Conservation (phyloP, 2,888 invertebrate genomes). For the Watsonalla cultraria region DNA sequence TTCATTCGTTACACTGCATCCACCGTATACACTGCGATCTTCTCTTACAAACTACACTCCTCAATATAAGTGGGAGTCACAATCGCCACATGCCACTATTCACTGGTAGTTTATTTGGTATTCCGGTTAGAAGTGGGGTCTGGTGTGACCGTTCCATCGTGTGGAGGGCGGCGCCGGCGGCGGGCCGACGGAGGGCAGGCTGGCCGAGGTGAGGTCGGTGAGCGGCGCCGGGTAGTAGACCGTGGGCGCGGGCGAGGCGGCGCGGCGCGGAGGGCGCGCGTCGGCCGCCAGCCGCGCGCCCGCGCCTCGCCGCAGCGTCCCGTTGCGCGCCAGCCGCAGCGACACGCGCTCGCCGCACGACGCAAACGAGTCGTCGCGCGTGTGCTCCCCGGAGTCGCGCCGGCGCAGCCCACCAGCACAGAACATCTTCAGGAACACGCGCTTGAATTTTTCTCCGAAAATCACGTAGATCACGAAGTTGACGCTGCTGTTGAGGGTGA, state of each 20-base stretch:
- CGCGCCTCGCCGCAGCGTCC: constrained; percentile 53
- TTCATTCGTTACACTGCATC: too few relatives aligned
- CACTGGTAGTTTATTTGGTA: neutral
- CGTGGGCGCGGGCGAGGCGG: constrained; percentile 39
- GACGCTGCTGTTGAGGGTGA: constrained; percentile 97
- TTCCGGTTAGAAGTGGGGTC: constrained; percentile 38
- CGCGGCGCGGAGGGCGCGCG: constrained; percentile 26
- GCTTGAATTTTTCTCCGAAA: constrained; percentile 97
- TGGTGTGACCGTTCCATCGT: constrained; percentile 45
- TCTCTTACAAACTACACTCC: too few relatives aligned
- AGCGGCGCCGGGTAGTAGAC: constrained; percentile 58
- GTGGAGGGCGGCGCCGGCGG: constrained; percentile 30
- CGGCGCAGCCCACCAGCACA: constrained; percentile 81
- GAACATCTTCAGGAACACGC: constrained; percentile 89
- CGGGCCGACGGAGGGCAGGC: constrained; percentile 15
- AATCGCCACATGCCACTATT: neutral
- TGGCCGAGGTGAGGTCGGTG: constrained; percentile 30
- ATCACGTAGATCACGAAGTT: constrained; percentile 99
- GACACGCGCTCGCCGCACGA: constrained; percentile 88
- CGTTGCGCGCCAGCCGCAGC: constrained; percentile 76
- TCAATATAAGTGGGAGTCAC: neutral
- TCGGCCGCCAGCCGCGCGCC: constrained; percentile 25
- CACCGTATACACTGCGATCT: too few relatives aligned
- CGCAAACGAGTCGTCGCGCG: constrained; percentile 90
- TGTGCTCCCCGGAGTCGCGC: constrained; percentile 81